phyloP scores from a whole-genome alignment of 2,888 invertebrate genomes.

The Tipula helvola region DNA sequence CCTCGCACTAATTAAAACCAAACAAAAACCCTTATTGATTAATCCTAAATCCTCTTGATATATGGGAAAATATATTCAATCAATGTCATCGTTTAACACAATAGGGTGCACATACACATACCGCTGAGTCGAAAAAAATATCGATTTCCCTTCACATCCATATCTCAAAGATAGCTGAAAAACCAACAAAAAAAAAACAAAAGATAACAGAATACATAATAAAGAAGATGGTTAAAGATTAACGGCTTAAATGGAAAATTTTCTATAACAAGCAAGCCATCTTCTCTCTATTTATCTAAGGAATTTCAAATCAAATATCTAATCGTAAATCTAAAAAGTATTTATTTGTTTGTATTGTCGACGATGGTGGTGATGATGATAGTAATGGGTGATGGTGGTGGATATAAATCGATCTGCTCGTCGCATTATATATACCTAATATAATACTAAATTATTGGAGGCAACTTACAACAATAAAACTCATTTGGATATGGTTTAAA shows the following conservation, averaged over 20 bases:
- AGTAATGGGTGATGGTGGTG: neutral
- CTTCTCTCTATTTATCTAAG: neutral
- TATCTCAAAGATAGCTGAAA: neutral
- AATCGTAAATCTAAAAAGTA: neutral
- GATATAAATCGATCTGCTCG: neutral
- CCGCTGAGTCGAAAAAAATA: neutral
- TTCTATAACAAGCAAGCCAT: neutral
- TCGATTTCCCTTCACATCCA: neutral
- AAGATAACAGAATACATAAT: neutral
- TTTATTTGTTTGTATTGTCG: neutral
- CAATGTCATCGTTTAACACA: neutral
- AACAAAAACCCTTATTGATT: neutral
- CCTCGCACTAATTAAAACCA: neutral
- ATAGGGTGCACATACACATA: neutral
- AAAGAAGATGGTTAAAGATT: neutral
- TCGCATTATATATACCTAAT: neutral
- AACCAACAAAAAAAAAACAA: neutral
- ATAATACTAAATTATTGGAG: too few relatives aligned
- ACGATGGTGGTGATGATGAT: neutral
- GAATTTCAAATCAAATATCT: neutral
- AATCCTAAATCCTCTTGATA: neutral
- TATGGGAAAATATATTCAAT: neutral
- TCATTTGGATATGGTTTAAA: too few relatives aligned
- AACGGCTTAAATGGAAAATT: neutral
- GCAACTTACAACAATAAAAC: too few relatives aligned